Conservation (phyloP, 2,113 vertebrate species). For the Rutilus rutilus region DNA sequence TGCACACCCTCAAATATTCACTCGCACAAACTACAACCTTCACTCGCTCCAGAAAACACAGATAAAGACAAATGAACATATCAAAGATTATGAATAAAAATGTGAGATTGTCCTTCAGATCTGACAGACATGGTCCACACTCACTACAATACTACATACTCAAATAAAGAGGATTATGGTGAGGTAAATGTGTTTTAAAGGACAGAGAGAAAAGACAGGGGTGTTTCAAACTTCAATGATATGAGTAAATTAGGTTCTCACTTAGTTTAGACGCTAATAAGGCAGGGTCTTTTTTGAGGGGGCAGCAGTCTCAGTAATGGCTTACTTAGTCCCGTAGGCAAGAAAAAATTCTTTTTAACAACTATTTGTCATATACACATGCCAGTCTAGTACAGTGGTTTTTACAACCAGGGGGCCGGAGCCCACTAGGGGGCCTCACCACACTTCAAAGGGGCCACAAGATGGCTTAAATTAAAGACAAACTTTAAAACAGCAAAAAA, state of each 20-base stretch:
- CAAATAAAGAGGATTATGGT: constrained; percentile 26
- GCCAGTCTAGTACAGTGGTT: neutral
- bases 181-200: constrained; percentile 39
- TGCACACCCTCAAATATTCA: constrained; percentile 70
- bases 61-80: constrained; percentile 72
- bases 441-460: neutral
- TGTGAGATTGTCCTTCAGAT: constrained; percentile 54
- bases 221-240: neutral
- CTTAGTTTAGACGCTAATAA: neutral
- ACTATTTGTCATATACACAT: neutral
- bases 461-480: neutral
- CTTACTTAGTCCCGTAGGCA: neutral
- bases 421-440: neutral
- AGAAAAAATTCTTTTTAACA: neutral
- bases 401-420: neutral
- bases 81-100: constrained; percentile 63
- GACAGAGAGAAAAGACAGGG: neutral
- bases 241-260: neutral
- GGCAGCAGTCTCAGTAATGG: neutral
- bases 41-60: constrained; percentile 55
- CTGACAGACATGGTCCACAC: constrained; percentile 25
- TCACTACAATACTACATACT: constrained; percentile 18
- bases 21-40: constrained; percentile 45
- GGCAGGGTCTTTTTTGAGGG: neutral
- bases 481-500: neutral